Percentiles rank a stretch among this genome's conserved stretches.
phyloP scores from a whole-genome alignment of 92 coral and sea anemone genomes.

The Hydrozoanthus gracilis region DNA sequence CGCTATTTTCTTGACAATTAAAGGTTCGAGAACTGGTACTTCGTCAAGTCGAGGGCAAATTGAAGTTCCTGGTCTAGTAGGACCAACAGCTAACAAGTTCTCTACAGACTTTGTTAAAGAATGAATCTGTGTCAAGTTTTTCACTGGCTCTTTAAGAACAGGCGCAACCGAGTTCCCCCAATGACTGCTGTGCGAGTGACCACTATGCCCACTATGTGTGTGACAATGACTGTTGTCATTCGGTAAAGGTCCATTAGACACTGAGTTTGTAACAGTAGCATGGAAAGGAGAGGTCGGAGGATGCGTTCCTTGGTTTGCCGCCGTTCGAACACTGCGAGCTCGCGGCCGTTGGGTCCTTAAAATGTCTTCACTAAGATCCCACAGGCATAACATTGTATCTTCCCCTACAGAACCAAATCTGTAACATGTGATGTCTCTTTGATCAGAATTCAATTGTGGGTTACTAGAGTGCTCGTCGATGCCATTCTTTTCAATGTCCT shows the following conservation, averaged over 20 bases:
- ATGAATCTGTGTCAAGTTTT: constrained; percentile 90
- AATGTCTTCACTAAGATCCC: constrained; percentile 97
- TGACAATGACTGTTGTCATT: constrained; percentile 66
- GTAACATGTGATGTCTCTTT: constrained; percentile 83
- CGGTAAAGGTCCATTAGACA: constrained; percentile 92
- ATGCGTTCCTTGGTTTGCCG: constrained; percentile 29
- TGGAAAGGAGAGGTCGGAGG: constrained; percentile 63
- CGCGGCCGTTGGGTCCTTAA: constrained; percentile 92
- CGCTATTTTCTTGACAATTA: constrained; percentile 96
- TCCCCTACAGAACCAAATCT: constrained; percentile 98
- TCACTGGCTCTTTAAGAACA: constrained; percentile 68
- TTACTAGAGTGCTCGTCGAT: constrained; percentile 57
- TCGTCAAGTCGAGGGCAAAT: constrained; percentile 94
- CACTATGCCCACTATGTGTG: constrained; percentile 28
- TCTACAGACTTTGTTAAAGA: constrained; percentile 93
- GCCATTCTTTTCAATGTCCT: constrained; percentile 86
- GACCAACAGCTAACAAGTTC: constrained; percentile 75
- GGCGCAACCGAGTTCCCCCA: constrained; percentile 74
- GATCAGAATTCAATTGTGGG: constrained; percentile 63
- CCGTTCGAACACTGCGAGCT: constrained; percentile 77
- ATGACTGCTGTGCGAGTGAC: constrained; percentile 63
- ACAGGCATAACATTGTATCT: constrained; percentile 90
- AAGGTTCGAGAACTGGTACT: constrained; percentile 90
- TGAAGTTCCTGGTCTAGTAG: constrained; percentile 87
- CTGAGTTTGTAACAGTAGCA: constrained; percentile 48